Base-by-base conservation (phyloP, 2,797 vertebrate species). In the Thamnophis elegans region DNA sequence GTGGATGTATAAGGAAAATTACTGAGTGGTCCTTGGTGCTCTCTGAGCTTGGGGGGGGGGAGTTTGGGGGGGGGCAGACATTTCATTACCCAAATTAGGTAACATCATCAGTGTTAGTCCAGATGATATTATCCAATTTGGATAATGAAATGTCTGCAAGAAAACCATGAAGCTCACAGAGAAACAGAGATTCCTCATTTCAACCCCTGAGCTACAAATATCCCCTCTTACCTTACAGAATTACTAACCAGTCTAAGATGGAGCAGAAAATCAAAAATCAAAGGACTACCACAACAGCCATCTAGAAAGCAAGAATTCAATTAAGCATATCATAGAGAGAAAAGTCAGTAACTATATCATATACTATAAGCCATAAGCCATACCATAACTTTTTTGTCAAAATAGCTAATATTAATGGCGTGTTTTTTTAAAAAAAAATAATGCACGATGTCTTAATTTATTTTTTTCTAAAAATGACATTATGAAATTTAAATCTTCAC, bases 221-320 rank as follows among this genome's bases (percentile, higher is more conserved):
- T 16, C 32, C n/a, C 16, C 65, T n/a, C 32, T 68, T 68, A 68
- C 6, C 68, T 16, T 53, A 78, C 62, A 87, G 65, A 90, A 78
- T 60, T 53, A 93, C 78, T 87, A 88, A 56, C 54, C 20, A 78
- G 14, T 85, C 89, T 78, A 36, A 92, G 36, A 65, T 86, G 87
- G 25, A 68, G 16, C 26, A 90, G 78, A 26, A 59, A 88, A 78
- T 78, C 18, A 78, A 78, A 59, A 65, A 59, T 90, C 85, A 87
- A 90, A 90, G 42, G 62, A n/a, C 14, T 5, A 87, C n/a, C 9
- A 53, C 36, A 55, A 88, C 13, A 56, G 36, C 36, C 32, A 85
- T 62, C 89, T 73, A 65, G 6, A 87, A 90, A 89, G 54, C 82
- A 90, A 55, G 89, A 90, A 92, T 90, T 78, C 42, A 90, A 93